Base-by-base conservation (phyloP, 2,888 invertebrate genomes). In the Spilarctia lutea region DNA sequence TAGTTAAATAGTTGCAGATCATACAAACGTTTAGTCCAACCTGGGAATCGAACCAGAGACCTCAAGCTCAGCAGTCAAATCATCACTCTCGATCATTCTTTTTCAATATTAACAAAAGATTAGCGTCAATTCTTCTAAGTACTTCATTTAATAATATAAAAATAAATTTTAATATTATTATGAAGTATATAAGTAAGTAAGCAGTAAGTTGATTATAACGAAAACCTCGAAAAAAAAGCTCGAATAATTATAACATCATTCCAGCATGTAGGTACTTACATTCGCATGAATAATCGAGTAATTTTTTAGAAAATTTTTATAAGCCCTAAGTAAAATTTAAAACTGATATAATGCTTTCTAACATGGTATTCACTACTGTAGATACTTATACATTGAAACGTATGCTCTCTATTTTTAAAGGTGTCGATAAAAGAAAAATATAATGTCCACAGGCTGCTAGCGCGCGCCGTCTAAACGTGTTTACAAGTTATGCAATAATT, bases 401-500 rank as follows among this genome's bases (percentile, higher is more conserved):
- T 88, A 86, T 87, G 80, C 85, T 79, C 82, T 79, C 85, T 83
- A 87, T 88, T 88, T 88, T 90, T 81, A 84, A 88, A 87, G 84
- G 86, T 89, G 87, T 83, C 90, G 87, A 87, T 88, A 89, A 86
- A 86, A 85, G 86, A 91, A 91, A 91, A 92, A 92, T 91, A 79
- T 74, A 89, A 88, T 86, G 87, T 86, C 86, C 89, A 88, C 86
- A 86, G 87, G 90, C 90, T 87, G 87, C 88, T 81, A 89, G 90
- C 89, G 86, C 87, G 89, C 87, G 89, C 85, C 85, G 88, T 91
- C 91, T 91, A 91, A 91, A 91, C 93, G 91, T 94, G 94, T 95
- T 94, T 95, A 95, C 95, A 94, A 94, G 93, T 94, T 94, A 94
- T 93, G 93, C 92, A 92, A 94, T 95, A 94, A 95, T 94, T 95